Base-by-base conservation (phyloP, 2,113 vertebrate genomes). In the Dendrocopos noguchii region DNA sequence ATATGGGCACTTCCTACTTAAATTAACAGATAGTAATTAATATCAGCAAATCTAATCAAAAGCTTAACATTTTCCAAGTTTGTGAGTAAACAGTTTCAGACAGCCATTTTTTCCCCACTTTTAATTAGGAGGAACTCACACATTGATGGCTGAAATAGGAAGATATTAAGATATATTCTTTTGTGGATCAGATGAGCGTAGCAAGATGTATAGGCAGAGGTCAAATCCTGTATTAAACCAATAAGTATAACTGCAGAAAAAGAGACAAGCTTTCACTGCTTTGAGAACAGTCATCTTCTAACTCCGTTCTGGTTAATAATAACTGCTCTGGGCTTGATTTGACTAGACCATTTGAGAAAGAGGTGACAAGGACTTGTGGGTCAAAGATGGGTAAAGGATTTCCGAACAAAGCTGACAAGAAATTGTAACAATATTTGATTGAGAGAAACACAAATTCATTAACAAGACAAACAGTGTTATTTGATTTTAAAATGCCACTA, bases 401-500 rank as follows among this genome's bases (percentile, higher is more conserved):
- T 77, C 56, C 56, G 70, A 74, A 19, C 17, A 87, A 82, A 65
- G 9, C 15, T 39, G 77, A 39, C 15, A 63, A 36, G 21, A 93
- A 67, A 25, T 83, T 91, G 80, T 34, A 74, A 60, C 9, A 17
- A 9, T 17, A n/a, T 53, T 27, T 64, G 29, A 34, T 14, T 39
- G 13, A 84, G 9, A 61, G 4, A 65, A 80, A 80, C 6, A 55
- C 0, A 4, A 0, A 6, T 25, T 47, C 7, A 18, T 70, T 71
- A 50, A 50, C 0, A 3, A 86, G 13, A 57, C 3, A 31, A 22
- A 12, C 0, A 2, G 2, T 28, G 7, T 31, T 56, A 59, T 3
- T 10, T 31, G 61, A 57, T 63, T 34, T 5, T 33, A 80, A 52
- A 16, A 8, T 24, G 6, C 6, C 7, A 56, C 21, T 1, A 64